Conservation (phyloP, 2,113 vertebrate species). For the Spheniscus mendiculus region DNA sequence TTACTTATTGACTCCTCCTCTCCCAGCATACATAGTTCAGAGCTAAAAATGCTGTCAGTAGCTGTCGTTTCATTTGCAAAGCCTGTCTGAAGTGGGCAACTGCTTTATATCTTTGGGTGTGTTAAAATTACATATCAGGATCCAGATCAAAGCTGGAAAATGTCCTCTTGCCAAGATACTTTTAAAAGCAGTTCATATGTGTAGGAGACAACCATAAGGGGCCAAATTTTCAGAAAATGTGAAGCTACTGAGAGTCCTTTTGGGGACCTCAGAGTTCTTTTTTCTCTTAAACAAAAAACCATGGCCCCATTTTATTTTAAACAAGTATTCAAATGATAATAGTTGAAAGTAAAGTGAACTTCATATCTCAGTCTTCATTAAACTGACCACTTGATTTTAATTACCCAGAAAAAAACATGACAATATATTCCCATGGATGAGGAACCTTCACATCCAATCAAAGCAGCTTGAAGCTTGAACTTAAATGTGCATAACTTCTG, state of each 20-base stretch:
- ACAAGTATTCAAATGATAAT: neutral
- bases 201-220: neutral
- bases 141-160: conserved; percentile 22
- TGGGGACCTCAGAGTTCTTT: neutral
- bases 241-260: neutral
- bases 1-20: neutral
- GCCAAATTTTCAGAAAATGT: neutral
- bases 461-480: neutral
- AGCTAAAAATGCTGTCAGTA: neutral
- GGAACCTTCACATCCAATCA: neutral
- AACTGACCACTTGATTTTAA: conserved; percentile 41
- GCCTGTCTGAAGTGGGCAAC: neutral
- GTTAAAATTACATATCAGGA: conserved; percentile 25
- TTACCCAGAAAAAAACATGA: neutral
- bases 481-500: neutral
- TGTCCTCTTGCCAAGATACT: neutral
- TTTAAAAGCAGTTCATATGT: neutral
- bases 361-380: neutral
- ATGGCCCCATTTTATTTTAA: neutral
- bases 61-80: neutral
- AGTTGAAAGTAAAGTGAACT: neutral
- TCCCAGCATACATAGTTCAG: neutral
- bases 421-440: neutral
- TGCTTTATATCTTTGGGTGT: neutral
- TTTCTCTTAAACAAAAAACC: neutral